Evolutionary conservation across 2,888 invertebrate species (phyloP).

Genomic region (Schizaphis graminum): DNA sequence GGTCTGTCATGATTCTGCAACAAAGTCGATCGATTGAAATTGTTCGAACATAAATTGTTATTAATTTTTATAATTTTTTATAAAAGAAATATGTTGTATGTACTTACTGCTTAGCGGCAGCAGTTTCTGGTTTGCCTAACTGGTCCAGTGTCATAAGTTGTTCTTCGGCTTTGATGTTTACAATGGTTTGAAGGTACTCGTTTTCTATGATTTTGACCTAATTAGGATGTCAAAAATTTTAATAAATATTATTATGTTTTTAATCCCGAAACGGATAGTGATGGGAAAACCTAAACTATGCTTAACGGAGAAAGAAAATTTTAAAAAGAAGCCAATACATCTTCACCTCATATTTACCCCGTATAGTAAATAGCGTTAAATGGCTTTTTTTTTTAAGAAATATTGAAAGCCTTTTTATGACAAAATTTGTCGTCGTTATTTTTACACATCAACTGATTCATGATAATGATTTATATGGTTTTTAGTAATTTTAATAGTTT

Average conservation of each 20-base stretch:
- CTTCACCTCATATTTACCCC: background rate
- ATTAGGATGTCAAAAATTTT: background rate
- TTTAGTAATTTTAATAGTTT: too few species aligned
- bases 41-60: background rate
- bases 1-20: constrained; percentile 68
- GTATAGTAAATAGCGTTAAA: background rate
- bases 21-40: background rate
- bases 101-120: background rate
- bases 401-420: background rate
- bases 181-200: constrained; percentile 68
- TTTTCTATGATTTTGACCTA: constrained; percentile 68
- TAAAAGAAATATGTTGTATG: background rate
- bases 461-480: too few species aligned
- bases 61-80: background rate
- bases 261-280: background rate
- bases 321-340: background rate
- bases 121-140: constrained; percentile 60
- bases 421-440: background rate
- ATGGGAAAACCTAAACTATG: background rate
- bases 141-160: constrained; percentile 67
- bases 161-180: constrained; percentile 68
- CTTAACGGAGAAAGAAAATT: background rate
- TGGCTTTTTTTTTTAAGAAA: background rate
- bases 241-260: background rate
- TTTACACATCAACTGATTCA: background rate